Base-by-base conservation (phyloP, 2,797 vertebrate genomes). In the Urophycis tenuis region DNA sequence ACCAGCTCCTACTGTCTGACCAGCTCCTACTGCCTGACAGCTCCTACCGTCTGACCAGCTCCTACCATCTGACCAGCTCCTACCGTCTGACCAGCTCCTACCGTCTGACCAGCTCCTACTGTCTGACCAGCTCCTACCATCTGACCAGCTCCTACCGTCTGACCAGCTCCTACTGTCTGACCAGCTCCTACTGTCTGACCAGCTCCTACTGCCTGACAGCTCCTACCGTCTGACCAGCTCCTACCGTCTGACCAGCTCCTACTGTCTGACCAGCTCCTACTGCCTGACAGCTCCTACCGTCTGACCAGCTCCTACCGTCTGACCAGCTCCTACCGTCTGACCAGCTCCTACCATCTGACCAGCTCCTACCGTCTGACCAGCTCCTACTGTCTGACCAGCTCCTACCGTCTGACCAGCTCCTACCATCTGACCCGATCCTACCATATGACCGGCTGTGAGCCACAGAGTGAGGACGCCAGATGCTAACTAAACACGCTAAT, bases 401-500 rank as follows among this genome's bases (percentile, higher is more conserved):
- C 64, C 64, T 19, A 14, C 25, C 7, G 8, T 69, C 29, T 3
- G n/a, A 69, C 77, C 79, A 87, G 87, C n/a, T n/a, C n/a, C n/a
- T n/a, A n/a, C n/a, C n/a, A n/a, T n/a, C n/a, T n/a, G n/a, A n/a
- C n/a, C n/a, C n/a, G n/a, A n/a, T 69, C 64, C 64, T 19, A 14
- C 25, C 7, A 2, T 69, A 11, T 3, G n/a, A 69, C 77, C 79
- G 87, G 87, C 85, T 77, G 45, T 15, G 0, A 73, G 78, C 49
- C 70, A 81, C 77, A 81, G 83, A 78, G 72, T 69, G 35, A 84
- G 41, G 72, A 76, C 80, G 45, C 29, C 79, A 78, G 77, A 84
- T 29, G 25, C n/a, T 29, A 60, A 29, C 29, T 12, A 9, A 29
- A 67, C n/a, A 29, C n/a, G 9, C 9, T 67, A 4, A 17, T 60